Evolutionary conservation across 2,888 invertebrate genomes (phyloP), one percentile per base, ranked within the genome.

Genomic region (Heteropelma amictum): DNA sequence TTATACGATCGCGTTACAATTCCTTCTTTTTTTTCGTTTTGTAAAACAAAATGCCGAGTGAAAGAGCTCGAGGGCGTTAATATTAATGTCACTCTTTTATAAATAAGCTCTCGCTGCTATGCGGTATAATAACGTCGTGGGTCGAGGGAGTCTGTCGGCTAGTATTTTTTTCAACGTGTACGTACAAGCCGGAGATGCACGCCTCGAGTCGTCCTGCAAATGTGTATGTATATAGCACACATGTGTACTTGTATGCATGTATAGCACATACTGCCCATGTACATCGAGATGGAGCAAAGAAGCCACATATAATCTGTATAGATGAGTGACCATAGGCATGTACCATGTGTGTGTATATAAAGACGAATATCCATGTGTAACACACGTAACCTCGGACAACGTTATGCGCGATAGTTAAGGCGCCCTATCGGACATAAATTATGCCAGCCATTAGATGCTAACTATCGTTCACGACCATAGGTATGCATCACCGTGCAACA

Each of bases 371-470:
- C 21, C 45, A 42, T 61, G 33, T 54, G 30, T 38, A 49, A 70
- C 53, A 70, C 65, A 71, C 61, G 47, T 47, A 42, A 19, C 30
- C 40, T 7, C 23, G 26, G 47, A 53, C 70, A 72, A 67, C 30
- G 54, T 70, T 60, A 58, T 54, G 56, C 65, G 76, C 67, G 79
- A 80, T 77, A 74, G 80, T 78, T 77, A 77, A 82, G 80, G 77
- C 77, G 72, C 80, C 79, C 80, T 80, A 84, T 83, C 82, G 82
- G 73, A 81, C 80, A 86, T 85, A 86, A 85, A 87, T 86, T 85
- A 86, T 85, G 82, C 85, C 78, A 78, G 79, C 82, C 84, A 84
- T 86, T 86, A 85, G 83, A 84, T 80, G 80, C 80, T 82, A 82
- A 85, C 84, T 83, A 79, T 82, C 81, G 79, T 77, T 81, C 81